Percentiles rank a stretch among this genome's conserved stretches.
Conservation (phyloP, 2,888 invertebrate genomes). For the Ophion obscuratus region DNA sequence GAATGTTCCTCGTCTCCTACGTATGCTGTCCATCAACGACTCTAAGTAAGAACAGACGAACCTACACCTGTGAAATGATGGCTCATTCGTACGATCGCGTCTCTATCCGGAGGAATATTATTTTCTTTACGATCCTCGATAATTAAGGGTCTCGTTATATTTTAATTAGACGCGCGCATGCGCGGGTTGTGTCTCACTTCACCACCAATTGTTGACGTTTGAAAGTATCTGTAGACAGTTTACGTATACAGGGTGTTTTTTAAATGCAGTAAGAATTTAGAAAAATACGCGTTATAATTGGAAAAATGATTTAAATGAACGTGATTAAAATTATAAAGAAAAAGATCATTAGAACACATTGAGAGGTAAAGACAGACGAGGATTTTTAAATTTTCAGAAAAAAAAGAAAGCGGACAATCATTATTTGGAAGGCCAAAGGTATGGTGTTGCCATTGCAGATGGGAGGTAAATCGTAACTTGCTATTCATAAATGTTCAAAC, state of each 20-base stretch:
- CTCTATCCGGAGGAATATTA: conserved; percentile 46
- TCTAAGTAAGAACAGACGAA: background rate
- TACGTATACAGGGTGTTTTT: background rate
- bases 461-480: too few relatives aligned
- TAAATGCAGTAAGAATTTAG: too few relatives aligned
- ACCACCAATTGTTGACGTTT: conserved; percentile 11
- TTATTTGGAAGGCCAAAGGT: too few relatives aligned
- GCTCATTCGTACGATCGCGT: conserved; percentile 52
- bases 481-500: too few relatives aligned
- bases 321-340: too few relatives aligned
- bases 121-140: conserved; percentile 78
- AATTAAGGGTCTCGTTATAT: conserved; percentile 82
- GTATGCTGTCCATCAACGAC: conserved; percentile 23
- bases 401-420: too few relatives aligned
- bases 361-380: too few relatives aligned
- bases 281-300: background rate
- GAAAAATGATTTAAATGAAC: background rate
- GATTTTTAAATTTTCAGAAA: too few relatives aligned
- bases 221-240: background rate
- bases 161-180: conserved; percentile 79
- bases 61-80: conserved; percentile 26
- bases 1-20: conserved; percentile 29
- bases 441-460: too few relatives aligned
- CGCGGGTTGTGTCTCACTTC: conserved; percentile 48
- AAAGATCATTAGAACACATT: too few relatives aligned